Evolutionary conservation across 2,888 invertebrate species (phyloP), one percentile per base, ranked within the genome.

Genomic region (Patella ulyssiponensis): DNA sequence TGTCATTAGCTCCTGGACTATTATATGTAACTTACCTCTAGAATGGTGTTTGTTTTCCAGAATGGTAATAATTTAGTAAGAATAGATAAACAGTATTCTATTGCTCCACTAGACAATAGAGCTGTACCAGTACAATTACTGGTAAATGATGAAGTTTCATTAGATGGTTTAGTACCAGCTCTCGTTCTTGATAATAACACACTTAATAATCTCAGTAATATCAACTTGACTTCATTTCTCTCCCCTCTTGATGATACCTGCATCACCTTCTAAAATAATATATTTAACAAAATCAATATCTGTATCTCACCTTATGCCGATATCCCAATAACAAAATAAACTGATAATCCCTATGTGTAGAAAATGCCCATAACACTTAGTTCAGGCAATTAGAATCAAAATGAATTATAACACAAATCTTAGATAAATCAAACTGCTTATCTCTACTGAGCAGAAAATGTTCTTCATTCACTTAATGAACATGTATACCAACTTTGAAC

Each of bases 201-300:
- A 94, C 97, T 97, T 72, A 98, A 93, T 53, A 98, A 93, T 78
- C 97, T 94, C 94, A 98, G 95, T 79, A 97, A 94, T 54, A 98
- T 95, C 14, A 98, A 93, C 90, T 97, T 96, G 79, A 97, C 95
- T 93, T 98, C 98, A 80, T 64, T 64, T 64, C 64, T 64, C 15
- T 64, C 64, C 20, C 64, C 20, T 64, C 64, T 64, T 20, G 64
- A 64, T 7, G 64, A 64, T 64, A 64, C 64, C 20, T 15, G 51
- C 12, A 27, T 69, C 27, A 69, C 69, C 69, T 17, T 69, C 27
- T 12, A 72, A 73, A 58, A 27, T 20, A 77, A 73, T 44, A 44
- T 44, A 44, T 9, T 44, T 7, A 44, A 44, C 7, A 44, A 44
- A 44, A 9, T 44, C 44, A 44, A 44, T 44, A 44, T 44, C 9